These are phyloP conservation scores for Gymnoscopelus braueri DNA, from an alignment of 2,797 vertebrate species.

Conservation along the genomic window DNA sequence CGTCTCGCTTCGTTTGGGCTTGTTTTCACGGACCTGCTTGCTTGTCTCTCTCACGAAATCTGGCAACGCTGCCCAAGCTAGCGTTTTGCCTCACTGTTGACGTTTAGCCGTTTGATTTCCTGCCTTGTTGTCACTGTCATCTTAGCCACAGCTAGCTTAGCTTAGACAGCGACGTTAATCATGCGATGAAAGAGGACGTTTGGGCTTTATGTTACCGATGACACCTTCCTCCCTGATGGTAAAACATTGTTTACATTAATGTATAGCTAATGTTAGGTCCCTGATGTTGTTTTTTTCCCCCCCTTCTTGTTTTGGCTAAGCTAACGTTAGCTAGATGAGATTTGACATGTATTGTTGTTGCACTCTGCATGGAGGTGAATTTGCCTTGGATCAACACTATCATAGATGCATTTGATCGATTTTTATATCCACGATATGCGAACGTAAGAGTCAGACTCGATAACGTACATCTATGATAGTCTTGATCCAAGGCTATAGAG, in stretches of 20 bases:
- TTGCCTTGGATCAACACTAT: no score
- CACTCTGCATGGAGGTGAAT: neutral
- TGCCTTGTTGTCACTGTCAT: conserved; percentile 54
- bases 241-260: conserved; percentile 4
- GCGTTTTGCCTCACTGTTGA: conserved; percentile 65
- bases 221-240: no score
- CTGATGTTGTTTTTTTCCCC: conserved; percentile 26
- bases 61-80: conserved; percentile 27
- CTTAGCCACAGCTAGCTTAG: neutral
- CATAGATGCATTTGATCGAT: no score
- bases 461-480: no score
- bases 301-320: conserved; percentile 7
- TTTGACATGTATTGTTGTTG: conserved; percentile 17
- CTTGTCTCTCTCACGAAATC: no score
- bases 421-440: no score
- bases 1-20: no score
- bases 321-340: conserved; percentile 18
- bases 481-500: no score
- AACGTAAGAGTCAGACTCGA: no score
- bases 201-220: no score
- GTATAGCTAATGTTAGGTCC: conserved; percentile 25
- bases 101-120: conserved; percentile 68
- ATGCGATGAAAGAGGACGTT: no score
- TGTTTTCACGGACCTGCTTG: no score
- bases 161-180: neutral